Percentiles rank a stretch among this genome's conserved stretches.
Evolutionary conservation across 2,113 vertebrate species (phyloP).

Genomic region (Hipposideros armiger): DNA sequence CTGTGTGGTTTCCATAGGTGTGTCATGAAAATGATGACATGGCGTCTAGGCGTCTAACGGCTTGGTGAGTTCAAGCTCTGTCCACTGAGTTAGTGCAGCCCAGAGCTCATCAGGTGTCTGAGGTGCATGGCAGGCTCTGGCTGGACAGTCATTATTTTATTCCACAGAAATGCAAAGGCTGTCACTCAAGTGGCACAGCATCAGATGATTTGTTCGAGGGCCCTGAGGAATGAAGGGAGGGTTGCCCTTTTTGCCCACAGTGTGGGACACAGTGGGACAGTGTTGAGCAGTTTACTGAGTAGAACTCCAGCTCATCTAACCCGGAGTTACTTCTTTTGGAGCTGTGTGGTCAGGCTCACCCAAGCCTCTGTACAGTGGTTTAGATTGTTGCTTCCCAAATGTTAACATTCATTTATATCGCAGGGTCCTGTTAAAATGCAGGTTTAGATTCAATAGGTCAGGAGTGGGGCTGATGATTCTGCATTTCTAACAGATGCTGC

Average conservation of each 20-base stretch:
- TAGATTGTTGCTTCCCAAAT: not conserved
- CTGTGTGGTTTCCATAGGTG: not conserved
- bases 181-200: not conserved
- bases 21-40: not conserved
- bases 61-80: not conserved
- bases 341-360: not conserved
- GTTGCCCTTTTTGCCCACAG: not conserved
- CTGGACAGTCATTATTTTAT: not conserved
- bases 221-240: not conserved
- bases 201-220: not conserved
- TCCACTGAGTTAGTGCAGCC: not conserved
- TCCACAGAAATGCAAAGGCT: not conserved
- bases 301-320: not conserved
- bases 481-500: not conserved
- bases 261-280: not conserved
- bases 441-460: not conserved
- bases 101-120: not conserved
- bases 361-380: not conserved
- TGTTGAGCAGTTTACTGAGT: not conserved
- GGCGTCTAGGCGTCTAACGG: not conserved
- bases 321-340: not conserved
- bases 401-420: not conserved
- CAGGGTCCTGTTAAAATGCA: not conserved
- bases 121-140: not conserved
- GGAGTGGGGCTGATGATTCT: not conserved